Conservation (phyloP, 2,888 invertebrate genomes). For the Teleogryllus oceanicus region DNA sequence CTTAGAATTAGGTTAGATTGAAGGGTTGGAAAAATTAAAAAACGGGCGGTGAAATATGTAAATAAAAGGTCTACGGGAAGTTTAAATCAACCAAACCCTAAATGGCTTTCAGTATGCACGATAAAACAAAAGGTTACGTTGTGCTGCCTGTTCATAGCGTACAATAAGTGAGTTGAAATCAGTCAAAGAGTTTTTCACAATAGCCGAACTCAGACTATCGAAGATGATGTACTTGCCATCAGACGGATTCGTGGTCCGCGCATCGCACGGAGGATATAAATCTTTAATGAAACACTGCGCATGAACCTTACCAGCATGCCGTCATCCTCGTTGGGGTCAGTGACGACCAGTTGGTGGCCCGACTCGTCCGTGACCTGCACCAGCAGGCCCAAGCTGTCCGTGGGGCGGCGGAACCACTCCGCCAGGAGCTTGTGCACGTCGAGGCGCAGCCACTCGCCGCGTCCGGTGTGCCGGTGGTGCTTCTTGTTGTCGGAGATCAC, state of each 20-base stretch:
- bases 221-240: too few species aligned
- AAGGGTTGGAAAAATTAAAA: too few species aligned
- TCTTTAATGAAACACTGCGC: slow-evolving; percentile 37
- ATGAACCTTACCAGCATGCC: slow-evolving; percentile 49
- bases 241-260: not conserved
- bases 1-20: too few species aligned
- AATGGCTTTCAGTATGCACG: too few species aligned
- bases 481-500: slow-evolving; percentile 42
- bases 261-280: not conserved
- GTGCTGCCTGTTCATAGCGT: too few species aligned
- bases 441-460: slow-evolving; percentile 69
- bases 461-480: slow-evolving; percentile 45
- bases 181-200: too few species aligned
- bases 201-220: too few species aligned
- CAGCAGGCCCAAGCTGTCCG: slow-evolving; percentile 72
- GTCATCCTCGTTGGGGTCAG: slow-evolving; percentile 58
- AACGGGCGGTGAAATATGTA: too few species aligned
- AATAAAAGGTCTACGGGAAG: too few species aligned
- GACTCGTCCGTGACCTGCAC: slow-evolving; percentile 55
- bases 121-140: too few species aligned
- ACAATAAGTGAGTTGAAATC: too few species aligned
- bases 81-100: too few species aligned
- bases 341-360: slow-evolving; percentile 53
- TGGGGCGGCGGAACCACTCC: slow-evolving; percentile 71
- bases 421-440: slow-evolving; percentile 71